Base-by-base conservation (phyloP, 1,140 invertebrate species). In the Muscidifurax raptorellus region DNA sequence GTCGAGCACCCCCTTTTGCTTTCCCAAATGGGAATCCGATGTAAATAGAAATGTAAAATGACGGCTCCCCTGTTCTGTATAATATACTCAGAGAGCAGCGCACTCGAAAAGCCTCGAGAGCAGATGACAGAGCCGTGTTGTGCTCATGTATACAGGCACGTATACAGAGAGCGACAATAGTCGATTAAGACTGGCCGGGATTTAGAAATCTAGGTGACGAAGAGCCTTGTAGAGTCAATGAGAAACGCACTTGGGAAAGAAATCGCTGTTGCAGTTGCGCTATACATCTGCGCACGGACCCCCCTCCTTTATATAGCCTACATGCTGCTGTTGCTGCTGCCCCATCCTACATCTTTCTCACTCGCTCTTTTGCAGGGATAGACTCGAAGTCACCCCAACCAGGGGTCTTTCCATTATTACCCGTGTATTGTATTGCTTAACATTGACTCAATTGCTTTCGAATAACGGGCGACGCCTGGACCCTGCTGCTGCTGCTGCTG, bases 361-460 rank as follows among this genome's bases (percentile, higher is more conserved):
- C 66, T 30, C 27, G 15, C 28, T 59, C 81, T 86, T 69, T 86
- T 76, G 82, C 86, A 86, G 88, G 88, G 81, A 84, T 59, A 18
- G 52, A 59, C 52, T 22, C 52, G 18, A 4, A 92, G 91, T 93
- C 91, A 92, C 91, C 90, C 92, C 90, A 89, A 86, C 90, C 4
- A 15, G 13, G 15, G 30, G 10, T 27, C 77, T 59, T 88, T 91
- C 92, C 90, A 93, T 93, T 93, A 93, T 93, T 93, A 92, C 91
- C 88, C 92, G 86, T 92, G 92, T 93, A 93, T 93, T 93, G 91
- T 93, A 91, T 91, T 91, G 92, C 91, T 92, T 90, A 93, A 93
- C 91, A 92, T 91, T 91, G 91, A 91, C 92, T 93, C 92, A 91
- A 92, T 93, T 93, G 92, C 92, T 93, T 93, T 93, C 91, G 91